Base-by-base conservation (phyloP, 2,797 vertebrate species). In the Typhlichthys subterraneus region DNA sequence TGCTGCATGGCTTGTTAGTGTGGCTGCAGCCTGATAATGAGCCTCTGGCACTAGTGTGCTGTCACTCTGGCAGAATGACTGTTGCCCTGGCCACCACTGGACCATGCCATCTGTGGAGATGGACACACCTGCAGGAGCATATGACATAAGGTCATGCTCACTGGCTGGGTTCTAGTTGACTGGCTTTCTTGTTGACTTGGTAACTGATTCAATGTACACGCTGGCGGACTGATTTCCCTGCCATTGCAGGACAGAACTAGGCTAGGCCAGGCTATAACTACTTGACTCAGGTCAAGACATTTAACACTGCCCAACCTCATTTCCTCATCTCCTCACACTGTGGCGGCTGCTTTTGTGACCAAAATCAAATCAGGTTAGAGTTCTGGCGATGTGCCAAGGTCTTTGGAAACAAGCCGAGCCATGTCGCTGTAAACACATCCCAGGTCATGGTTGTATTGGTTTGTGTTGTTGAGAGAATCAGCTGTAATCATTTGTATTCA, bases 41-140 rank as follows among this genome's bases (percentile, higher is more conserved):
- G 83, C 84, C 84, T 70, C 69, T 77, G 85, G 89, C 76, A 53
- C 73, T 57, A 70, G 71, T 71, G 79, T 76, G 79, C 84, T 88
- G 86, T 89, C 89, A 83, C 71, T 73, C 76, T 67, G 79, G 69
- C 81, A 81, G 79, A 84, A 72, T 69, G 82, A 74, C 74, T 72
- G 70, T 76, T 54, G 56, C 79, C 74, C 76, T 60, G 83, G 82
- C 81, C 81, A 75, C 77, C 50, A 68, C 77, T 31, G 51, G 81
- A 81, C 80, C 70, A 57, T 77, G 75, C 87, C 85, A 85, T 88
- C 87, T 87, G 82, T 69, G 38, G 38, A 42, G 38, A 42, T 17
- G n/a, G 51, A 61, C 57, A 63, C 48, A 75, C 70, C 65, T 38
- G 12, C 23, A 5, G 42, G 38, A 33, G 31, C 7, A 14, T 29